Conservation (phyloP, 1,140 invertebrate genomes). For the Saccostrea cuccullata region DNA sequence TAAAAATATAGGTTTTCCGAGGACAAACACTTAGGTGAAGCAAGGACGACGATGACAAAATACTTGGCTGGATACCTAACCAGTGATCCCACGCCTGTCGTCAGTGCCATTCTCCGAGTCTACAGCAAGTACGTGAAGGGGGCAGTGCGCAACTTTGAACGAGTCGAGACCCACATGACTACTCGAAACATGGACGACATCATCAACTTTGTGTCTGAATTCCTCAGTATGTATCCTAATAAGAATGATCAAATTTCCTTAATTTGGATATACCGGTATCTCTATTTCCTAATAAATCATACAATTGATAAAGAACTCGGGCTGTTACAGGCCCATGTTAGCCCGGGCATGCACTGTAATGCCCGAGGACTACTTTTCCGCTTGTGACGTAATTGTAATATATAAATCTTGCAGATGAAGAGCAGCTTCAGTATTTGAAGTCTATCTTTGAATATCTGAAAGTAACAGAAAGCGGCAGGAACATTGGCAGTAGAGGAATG, state of each 20-base stretch:
- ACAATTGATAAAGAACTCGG: not conserved
- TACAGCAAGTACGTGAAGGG: not conserved
- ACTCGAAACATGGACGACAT: not conserved
- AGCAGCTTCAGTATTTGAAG: not conserved
- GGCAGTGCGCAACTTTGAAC: not conserved
- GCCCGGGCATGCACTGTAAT: not conserved
- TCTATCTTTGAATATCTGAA: not conserved
- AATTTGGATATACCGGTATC: too few species aligned
- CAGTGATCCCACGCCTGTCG: not conserved
- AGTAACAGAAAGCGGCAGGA: not conserved
- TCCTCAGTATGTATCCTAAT: not conserved
- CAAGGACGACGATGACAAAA: not conserved
- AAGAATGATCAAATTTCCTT: too few species aligned
- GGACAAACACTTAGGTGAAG: not conserved
- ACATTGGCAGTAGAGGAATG: not conserved
- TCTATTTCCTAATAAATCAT: not conserved
- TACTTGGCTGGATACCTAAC: not conserved
- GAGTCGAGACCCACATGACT: not conserved
- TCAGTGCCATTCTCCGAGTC: not conserved
- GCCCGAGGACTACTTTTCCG: not conserved
- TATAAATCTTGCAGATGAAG: not conserved
- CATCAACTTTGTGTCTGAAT: not conserved
- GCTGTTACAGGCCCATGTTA: not conserved
- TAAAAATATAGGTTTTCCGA: not conserved
- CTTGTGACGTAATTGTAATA: not conserved